Evolutionary conservation across 2,797 vertebrate genomes (phyloP).

Genomic region (Brotula barbata): DNA sequence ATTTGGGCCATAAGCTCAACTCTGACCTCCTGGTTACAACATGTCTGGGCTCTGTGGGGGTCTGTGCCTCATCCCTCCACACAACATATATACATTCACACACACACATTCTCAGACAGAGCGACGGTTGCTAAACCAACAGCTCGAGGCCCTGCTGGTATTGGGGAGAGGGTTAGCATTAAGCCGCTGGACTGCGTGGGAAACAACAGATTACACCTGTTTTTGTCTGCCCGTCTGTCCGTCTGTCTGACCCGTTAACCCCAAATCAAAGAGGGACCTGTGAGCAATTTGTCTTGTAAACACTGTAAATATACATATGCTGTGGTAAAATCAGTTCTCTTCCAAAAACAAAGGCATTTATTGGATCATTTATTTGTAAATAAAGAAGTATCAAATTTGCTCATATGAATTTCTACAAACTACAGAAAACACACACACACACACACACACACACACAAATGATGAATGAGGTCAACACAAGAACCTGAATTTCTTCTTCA

Average conservation of each 20-base stretch:
- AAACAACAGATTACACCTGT: slow-evolving; percentile 17
- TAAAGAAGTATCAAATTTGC: no score
- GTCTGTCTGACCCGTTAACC: not conserved
- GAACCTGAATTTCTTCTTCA: not conserved
- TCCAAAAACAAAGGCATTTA: no score
- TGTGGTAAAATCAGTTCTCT: no score
- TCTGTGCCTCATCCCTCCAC: slow-evolving; percentile 54
- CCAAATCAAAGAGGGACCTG: not conserved
- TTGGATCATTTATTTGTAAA: no score
- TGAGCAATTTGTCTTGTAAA: no score
- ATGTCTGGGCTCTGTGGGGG: slow-evolving; percentile 21
- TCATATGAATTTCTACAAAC: no score
- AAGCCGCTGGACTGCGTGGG: slow-evolving; percentile 55
- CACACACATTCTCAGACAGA: slow-evolving; percentile 69
- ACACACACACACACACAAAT: slow-evolving; percentile 1
- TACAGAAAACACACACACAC: slow-evolving; percentile 24
- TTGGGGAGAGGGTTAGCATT: slow-evolving; percentile 42
- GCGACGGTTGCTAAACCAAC: slow-evolving; percentile 71
- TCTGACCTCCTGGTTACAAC: slow-evolving; percentile 21
- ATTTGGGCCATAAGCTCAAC: no score
- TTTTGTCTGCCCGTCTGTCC: not conserved
- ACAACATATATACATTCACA: not conserved
- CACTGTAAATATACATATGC: no score
- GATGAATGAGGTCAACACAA: not conserved
- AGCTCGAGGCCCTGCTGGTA: slow-evolving; percentile 53